These are phyloP conservation scores for Drosophila setosimentum DNA, from an alignment of 2,888 invertebrate species.

Conservation along the genomic window DNA sequence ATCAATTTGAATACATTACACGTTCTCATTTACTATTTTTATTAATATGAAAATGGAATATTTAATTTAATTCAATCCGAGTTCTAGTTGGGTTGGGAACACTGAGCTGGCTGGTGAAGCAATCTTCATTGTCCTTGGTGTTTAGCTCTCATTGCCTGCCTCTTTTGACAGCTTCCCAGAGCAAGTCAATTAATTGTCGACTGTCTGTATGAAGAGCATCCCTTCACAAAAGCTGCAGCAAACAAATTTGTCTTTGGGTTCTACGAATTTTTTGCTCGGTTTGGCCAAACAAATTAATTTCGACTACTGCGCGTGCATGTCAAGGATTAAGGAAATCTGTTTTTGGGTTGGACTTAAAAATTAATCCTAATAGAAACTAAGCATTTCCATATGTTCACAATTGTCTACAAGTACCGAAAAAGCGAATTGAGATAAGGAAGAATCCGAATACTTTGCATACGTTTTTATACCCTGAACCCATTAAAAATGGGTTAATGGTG, in stretches of 20 bases:
- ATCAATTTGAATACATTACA: neutral
- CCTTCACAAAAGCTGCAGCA: conserved; percentile 29
- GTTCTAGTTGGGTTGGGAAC: neutral
- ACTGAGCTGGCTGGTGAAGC: neutral
- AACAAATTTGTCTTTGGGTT: conserved; percentile 43
- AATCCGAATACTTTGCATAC: neutral
- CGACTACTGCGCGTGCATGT: conserved; percentile 38
- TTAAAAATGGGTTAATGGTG: no score
- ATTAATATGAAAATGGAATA: neutral
- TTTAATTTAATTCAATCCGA: neutral
- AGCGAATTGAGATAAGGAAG: neutral
- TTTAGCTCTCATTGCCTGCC: conserved; percentile 15
- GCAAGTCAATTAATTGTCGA: conserved; percentile 64
- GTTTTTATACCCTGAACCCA: no score
- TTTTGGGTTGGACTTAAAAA: conserved; percentile 13
- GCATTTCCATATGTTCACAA: neutral
- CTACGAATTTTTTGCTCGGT: conserved; percentile 5
- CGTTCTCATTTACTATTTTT: neutral
- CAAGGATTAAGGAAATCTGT: conserved; percentile 30
- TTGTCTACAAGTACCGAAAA: neutral
- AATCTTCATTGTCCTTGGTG: neutral
- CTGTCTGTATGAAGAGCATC: conserved; percentile 49
- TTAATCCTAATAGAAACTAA: neutral
- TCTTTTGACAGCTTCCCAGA: conserved; percentile 19
- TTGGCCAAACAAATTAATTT: conserved; percentile 46